Evolutionary conservation across 2,113 vertebrate genomes (phyloP).

Genomic region (Pardalotus punctatus): DNA sequence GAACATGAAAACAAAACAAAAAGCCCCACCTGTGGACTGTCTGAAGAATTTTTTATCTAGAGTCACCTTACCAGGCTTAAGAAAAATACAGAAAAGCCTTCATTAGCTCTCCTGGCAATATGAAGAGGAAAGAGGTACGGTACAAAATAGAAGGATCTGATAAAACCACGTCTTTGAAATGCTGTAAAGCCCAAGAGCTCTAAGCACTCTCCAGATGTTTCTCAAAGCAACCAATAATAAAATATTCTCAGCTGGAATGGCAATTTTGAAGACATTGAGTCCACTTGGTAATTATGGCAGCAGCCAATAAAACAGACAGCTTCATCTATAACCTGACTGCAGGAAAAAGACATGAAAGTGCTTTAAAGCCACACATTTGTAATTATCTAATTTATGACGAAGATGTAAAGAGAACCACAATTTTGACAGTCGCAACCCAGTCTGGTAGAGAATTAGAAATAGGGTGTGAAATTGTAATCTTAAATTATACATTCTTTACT

Average conservation of each 20-base stretch:
- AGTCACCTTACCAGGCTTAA: neutral
- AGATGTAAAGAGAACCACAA: neutral
- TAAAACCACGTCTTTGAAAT: neutral
- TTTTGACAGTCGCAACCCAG: neutral
- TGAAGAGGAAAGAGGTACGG: neutral
- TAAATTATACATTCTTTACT: neutral
- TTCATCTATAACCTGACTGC: neutral
- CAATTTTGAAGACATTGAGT: neutral
- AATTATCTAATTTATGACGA: neutral
- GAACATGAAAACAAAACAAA: neutral
- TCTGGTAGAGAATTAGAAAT: neutral
- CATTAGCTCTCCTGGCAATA: neutral
- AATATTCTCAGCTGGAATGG: neutral
- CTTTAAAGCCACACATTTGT: neutral
- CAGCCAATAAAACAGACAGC: neutral
- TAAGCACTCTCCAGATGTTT: slow-evolving; percentile 19
- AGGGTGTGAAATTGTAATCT: neutral
- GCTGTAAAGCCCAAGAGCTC: neutral
- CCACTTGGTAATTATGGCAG: neutral
- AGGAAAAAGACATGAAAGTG: neutral
- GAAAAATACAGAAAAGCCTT: neutral
- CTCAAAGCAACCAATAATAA: neutral
- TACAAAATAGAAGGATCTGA: neutral
- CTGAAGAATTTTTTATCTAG: neutral
- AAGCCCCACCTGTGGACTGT: neutral